Evolutionary conservation across 2,888 invertebrate species (phyloP), one percentile per base, ranked within the genome.

Genomic region (Pristionchus exspectatus): DNA sequence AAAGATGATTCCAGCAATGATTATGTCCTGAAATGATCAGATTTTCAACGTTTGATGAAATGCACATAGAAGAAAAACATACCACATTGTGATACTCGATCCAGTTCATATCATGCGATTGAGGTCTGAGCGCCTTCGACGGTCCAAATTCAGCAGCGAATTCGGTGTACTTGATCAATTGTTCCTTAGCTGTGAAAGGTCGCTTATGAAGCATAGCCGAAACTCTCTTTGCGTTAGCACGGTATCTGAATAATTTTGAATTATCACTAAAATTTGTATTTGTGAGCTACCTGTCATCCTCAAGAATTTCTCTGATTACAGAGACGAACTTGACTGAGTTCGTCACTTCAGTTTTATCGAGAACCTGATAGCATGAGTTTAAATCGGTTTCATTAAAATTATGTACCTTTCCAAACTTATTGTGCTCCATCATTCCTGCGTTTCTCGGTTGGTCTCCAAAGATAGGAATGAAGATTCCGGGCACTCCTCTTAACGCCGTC

Each of bases 101-200:
- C 44, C 54, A 63, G 69, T 87, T 87, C 87, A 87, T 87, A 44
- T 87, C 87, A 12, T 63, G 66, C 3, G 87, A 87, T 38, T 44
- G 56, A 4, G 87, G 87, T 87, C 87, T 2, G 12, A 87, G 87
- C 1, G 87, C 87, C n/a, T 54, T 44, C 87, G 87, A 87, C 7
- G 87, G 87, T 2, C 87, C 87, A n/a, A 87, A 91, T 90, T 87
- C 84, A 18, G 90, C 91, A 14, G 90, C 91, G 66, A 91, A 91
- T 66, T 91, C 91, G 1, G 90, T 88, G 85, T 91, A 87, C 84
- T 81, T 88, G 5, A 91, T 56, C 10, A 91, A 18, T 21, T 90
- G 85, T n/a, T 91, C 91, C 54, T 72, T 90, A 10, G 91, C 90
- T 59, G 89, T 89, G 18, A 91, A 72, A 9, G 91, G 91, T 50